Conservation (phyloP, 2,888 invertebrate genomes). For the Tricholauxania praeusta region DNA sequence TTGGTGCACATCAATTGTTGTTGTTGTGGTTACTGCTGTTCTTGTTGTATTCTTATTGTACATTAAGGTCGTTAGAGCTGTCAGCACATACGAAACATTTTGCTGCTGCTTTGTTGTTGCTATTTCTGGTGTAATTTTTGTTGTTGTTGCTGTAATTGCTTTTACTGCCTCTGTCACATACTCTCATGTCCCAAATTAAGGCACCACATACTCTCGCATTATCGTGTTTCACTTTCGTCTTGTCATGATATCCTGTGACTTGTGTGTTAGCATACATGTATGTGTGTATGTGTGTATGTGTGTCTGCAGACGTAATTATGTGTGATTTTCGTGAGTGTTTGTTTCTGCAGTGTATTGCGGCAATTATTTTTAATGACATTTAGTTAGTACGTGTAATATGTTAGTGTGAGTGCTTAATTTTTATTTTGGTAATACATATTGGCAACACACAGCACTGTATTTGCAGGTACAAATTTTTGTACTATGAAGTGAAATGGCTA, state of each 20-base stretch:
- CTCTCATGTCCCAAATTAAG: not conserved
- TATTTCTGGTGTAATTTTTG: no score
- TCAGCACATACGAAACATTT: not conserved
- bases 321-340: no score
- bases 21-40: no score
- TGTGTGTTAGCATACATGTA: not conserved
- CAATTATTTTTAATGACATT: slow-evolving; percentile 14
- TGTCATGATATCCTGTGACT: slow-evolving; percentile 8
- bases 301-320: not conserved
- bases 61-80: slow-evolving; percentile 13
- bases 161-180: slow-evolving; percentile 1
- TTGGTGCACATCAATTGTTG: no score
- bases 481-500: no score
- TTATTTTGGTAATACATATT: not conserved
- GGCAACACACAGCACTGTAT: not conserved
- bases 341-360: not conserved
- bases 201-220: not conserved
- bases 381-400: not conserved
- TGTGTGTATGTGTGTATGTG: not conserved
- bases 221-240: not conserved
- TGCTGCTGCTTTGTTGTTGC: not conserved
- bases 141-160: not conserved
- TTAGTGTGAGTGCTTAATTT: not conserved
- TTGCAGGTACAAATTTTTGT: not conserved
- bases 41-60: not conserved